Percentiles rank a stretch among this genome's conserved stretches.
Conservation (phyloP, 2,797 vertebrate genomes). For the Lateolabrax maculatus region DNA sequence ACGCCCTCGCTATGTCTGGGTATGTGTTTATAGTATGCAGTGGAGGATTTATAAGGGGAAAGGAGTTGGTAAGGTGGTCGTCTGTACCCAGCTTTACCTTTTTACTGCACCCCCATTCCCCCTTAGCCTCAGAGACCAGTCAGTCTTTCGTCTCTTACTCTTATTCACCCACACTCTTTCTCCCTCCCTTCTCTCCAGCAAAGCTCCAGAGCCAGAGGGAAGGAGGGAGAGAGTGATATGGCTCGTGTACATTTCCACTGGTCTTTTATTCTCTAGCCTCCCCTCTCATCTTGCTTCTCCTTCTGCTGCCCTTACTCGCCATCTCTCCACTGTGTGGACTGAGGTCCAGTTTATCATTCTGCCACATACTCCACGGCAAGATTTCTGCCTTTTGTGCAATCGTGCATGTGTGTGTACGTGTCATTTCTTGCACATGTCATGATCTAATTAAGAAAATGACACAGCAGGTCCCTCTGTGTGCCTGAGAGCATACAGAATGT, state of each 20-base stretch:
- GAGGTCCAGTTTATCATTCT: slow-evolving; percentile 62
- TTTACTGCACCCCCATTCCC: slow-evolving; percentile 33
- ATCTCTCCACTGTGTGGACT: slow-evolving; percentile 52
- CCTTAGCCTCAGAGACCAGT: slow-evolving; percentile 53
- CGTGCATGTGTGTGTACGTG: neutral
- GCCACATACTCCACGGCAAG: slow-evolving; percentile 29
- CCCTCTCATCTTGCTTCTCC: slow-evolving; percentile 56
- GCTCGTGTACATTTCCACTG: slow-evolving; percentile 56
- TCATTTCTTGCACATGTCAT: slow-evolving; percentile 15
- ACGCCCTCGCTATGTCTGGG: slow-evolving; percentile 52
- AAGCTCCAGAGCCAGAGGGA: slow-evolving; percentile 62
- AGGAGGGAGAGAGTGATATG: slow-evolving; percentile 62
- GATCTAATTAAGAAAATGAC: slow-evolving; percentile 59
- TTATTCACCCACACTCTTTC: slow-evolving; percentile 51
- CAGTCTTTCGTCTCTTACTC: slow-evolving; percentile 51
- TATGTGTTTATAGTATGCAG: slow-evolving; percentile 43
- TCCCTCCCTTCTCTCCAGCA: slow-evolving; percentile 49
- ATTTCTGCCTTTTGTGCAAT: slow-evolving; percentile 37
- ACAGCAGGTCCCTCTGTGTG: slow-evolving; percentile 25
- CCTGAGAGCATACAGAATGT: slow-evolving; percentile 5
- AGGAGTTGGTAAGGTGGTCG: slow-evolving; percentile 35
- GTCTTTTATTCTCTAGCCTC: slow-evolving; percentile 63
- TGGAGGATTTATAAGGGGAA: slow-evolving; percentile 24
- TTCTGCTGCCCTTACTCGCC: slow-evolving; percentile 57
- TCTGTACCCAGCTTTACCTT: slow-evolving; percentile 38